These are phyloP conservation scores for Gavia stellata DNA, from an alignment of 2,113 vertebrate genomes.

Conservation along the genomic window DNA sequence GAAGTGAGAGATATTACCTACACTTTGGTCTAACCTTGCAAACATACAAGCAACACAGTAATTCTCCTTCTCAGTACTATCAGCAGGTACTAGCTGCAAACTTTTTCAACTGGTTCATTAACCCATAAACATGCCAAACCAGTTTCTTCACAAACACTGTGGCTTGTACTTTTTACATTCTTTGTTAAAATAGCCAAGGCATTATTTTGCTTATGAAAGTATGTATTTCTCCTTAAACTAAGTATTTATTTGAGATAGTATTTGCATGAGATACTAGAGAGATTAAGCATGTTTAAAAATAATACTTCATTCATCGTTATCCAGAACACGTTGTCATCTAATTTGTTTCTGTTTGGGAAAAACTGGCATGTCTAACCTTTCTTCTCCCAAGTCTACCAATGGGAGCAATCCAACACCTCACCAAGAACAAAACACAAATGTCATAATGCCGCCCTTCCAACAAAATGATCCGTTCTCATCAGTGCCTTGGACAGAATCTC, in stretches of 20 bases:
- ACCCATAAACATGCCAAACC: background rate
- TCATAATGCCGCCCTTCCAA: background rate
- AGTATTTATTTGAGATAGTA: background rate
- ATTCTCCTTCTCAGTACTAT: background rate
- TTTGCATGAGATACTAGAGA: background rate
- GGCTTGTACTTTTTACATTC: background rate
- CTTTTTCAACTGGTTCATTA: background rate
- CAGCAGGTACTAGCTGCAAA: background rate
- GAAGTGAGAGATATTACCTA: background rate
- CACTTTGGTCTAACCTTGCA: background rate
- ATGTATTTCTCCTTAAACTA: background rate
- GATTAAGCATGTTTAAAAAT: background rate
- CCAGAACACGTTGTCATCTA: fast-evolving
- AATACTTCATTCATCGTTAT: background rate
- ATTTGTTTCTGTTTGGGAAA: background rate
- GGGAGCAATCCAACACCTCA: background rate
- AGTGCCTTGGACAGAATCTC: background rate
- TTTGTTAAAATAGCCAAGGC: background rate
- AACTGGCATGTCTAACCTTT: background rate
- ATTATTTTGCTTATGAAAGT: background rate
- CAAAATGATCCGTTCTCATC: background rate
- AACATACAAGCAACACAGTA: background rate
- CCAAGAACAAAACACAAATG: background rate
- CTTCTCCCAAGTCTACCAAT: background rate
- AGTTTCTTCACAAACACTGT: background rate